Base-by-base conservation (phyloP, 1,140 invertebrate genomes). In the Diplogasteroides magnus region DNA sequence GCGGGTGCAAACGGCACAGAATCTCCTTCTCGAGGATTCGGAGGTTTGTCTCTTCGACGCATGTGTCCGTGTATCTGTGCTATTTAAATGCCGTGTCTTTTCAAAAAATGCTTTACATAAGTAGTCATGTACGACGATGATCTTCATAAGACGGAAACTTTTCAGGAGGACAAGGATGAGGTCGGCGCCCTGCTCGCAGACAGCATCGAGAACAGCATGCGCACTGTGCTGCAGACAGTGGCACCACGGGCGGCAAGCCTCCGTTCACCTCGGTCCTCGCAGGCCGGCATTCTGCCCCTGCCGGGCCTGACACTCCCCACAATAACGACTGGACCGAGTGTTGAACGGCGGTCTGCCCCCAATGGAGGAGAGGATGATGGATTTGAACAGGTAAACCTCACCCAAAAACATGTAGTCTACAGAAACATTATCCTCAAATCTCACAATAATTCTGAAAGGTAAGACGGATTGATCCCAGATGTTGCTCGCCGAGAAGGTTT, bases 141-240 rank as follows among this genome's bases (percentile, higher is more conserved):
- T n/a, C n/a, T n/a, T n/a, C n/a, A n/a, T n/a, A n/a, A n/a, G n/a
- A n/a, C n/a, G n/a, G n/a, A n/a, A n/a, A n/a, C n/a, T n/a, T n/a
- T n/a, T n/a, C n/a, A 48, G 37, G 77, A 79, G 67, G 63, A 68
- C 3, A 74, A 78, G 31, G 76, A 76, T 31, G 72, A 74, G 26
- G 73, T 71, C 25, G 67, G 69, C 15, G 65, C 66, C n/a, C 25
- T 75, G 15, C 26, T 78, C 27, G 77, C 77, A 2, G 73, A 67
- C 26, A 71, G 77, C 23, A 78, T 78, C 59, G 75, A 79, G 60
- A 78, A 75, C 14, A 64, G 70, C 25, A 74, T 79, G 68, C 69
- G 78, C 28, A 80, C 77, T 11, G 69, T 79, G 23, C 58, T 78
- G 25, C 74, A 72, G 14, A 78, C 77, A 11, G 77, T 79, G 15